These are phyloP conservation scores for Aeoliscus strigatus DNA, from an alignment of 2,797 vertebrate genomes.

Conservation along the genomic window DNA sequence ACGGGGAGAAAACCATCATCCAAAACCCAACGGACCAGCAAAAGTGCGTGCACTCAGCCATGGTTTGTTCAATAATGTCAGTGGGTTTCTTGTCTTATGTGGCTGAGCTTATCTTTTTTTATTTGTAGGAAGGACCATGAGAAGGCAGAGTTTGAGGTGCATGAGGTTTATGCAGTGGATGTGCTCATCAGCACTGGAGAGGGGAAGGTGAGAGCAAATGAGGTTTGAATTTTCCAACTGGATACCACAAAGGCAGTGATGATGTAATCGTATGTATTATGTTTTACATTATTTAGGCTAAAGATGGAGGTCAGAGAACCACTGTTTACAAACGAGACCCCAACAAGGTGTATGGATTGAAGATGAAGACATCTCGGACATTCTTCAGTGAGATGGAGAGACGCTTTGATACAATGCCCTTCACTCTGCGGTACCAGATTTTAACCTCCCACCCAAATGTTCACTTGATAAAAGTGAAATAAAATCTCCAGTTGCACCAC, in stretches of 20 bases:
- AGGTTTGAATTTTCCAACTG: rapidly evolving
- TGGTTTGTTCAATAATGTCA: too few species aligned
- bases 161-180: constrained; percentile 96
- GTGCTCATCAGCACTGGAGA: constrained; percentile 96
- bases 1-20: constrained; percentile 97
- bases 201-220: constrained; percentile 84
- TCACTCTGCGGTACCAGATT: constrained; percentile 84
- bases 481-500: not conserved
- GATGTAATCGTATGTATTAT: not conserved
- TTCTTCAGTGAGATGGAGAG: constrained; percentile 97
- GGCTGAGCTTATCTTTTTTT: constrained; percentile 4
- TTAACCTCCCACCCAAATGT: not conserved
- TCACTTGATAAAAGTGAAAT: not conserved
- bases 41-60: constrained; percentile 72
- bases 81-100: not conserved
- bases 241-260: not conserved
- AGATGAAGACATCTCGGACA: constrained; percentile 96
- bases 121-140: constrained; percentile 92
- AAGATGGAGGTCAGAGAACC: constrained; percentile 92
- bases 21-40: constrained; percentile 97
- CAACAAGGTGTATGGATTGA: constrained; percentile 93
- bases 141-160: constrained; percentile 96
- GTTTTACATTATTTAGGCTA: constrained; percentile 77
- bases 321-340: constrained; percentile 98
- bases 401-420: constrained; percentile 95